Conservation (phyloP, 2,888 invertebrate species). For the Axea sp. region DNA sequence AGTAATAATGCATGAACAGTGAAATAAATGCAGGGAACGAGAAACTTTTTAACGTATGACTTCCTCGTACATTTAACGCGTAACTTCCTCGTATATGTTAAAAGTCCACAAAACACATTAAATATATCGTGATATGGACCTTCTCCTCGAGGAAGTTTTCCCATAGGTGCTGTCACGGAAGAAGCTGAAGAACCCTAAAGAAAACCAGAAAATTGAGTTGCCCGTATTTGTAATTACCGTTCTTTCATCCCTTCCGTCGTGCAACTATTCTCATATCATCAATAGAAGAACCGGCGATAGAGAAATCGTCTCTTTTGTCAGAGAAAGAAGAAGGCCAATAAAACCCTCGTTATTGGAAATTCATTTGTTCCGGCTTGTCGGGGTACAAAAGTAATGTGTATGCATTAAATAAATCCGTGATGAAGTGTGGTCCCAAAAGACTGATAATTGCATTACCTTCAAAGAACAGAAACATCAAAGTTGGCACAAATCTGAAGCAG, state of each 20-base stretch:
- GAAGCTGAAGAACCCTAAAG: slow-evolving; percentile 54
- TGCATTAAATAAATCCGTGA: slow-evolving; percentile 43
- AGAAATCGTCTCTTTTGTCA: slow-evolving; percentile 44
- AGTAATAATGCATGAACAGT: too few relatives aligned
- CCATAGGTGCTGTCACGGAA: slow-evolving; percentile 28
- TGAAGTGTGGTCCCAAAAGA: slow-evolving; percentile 27
- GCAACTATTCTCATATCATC: slow-evolving; percentile 55
- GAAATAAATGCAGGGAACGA: too few relatives aligned
- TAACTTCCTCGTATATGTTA: slow-evolving; percentile 43
- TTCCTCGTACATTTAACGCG: too few relatives aligned
- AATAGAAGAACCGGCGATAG: slow-evolving; percentile 23
- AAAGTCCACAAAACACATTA: slow-evolving; percentile 17
- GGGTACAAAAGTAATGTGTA: slow-evolving; percentile 13
- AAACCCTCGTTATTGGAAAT: slow-evolving; percentile 53
- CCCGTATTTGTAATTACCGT: slow-evolving; percentile 70
- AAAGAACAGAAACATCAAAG: slow-evolving; percentile 28
- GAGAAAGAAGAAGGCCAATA: slow-evolving; percentile 43
- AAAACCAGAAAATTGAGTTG: slow-evolving; percentile 64
- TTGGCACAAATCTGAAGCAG: slow-evolving; percentile 1
- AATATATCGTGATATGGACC: slow-evolving; percentile 6
- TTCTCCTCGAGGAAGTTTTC: slow-evolving; percentile 35
- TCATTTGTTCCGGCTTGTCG: slow-evolving; percentile 46
- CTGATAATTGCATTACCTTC: slow-evolving; percentile 43
- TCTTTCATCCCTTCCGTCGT: slow-evolving; percentile 60
- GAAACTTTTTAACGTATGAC: too few relatives aligned